phyloP scores from a whole-genome alignment of 1,140 invertebrate species.

The Aphaenogaster ashmeadi region DNA sequence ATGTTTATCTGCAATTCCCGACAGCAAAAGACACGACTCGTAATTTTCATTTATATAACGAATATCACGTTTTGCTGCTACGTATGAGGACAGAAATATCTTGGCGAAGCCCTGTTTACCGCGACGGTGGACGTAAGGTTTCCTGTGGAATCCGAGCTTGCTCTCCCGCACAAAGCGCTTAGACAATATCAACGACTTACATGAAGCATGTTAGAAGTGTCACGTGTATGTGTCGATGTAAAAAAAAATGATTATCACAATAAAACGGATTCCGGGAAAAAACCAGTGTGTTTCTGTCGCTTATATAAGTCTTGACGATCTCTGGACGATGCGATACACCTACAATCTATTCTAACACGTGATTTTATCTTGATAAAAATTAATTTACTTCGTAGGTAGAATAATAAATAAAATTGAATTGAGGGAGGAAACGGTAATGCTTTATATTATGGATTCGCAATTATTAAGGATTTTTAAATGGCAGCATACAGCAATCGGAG shows the following conservation, averaged over 20 bases:
- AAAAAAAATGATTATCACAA: not conserved
- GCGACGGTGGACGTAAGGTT: conserved; percentile 74
- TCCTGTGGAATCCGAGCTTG: conserved; percentile 65
- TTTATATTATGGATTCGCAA: not conserved
- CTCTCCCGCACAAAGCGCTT: not conserved
- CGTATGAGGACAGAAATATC: conserved; percentile 72
- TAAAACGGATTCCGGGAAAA: not conserved
- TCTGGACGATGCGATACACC: not conserved
- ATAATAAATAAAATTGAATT: not conserved
- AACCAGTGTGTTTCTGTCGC: not conserved
- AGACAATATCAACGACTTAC: not conserved
- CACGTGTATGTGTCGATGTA: not conserved
- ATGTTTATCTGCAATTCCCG: conserved; percentile 12
- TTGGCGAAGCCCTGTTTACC: conserved; percentile 78
- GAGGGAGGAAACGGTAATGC: not conserved
- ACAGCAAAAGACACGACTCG: conserved; percentile 7
- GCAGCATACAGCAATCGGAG: not conserved
- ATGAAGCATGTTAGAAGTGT: not conserved
- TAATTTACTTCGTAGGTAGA: not conserved
- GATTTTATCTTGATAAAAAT: not conserved
- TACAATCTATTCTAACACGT: not conserved
- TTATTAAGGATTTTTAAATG: not conserved
- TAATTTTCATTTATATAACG: conserved; percentile 60
- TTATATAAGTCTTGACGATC: not conserved
- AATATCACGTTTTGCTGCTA: not conserved